Evolutionary conservation across 2,113 vertebrate species (phyloP).

Genomic region (Polypterus bichir): DNA sequence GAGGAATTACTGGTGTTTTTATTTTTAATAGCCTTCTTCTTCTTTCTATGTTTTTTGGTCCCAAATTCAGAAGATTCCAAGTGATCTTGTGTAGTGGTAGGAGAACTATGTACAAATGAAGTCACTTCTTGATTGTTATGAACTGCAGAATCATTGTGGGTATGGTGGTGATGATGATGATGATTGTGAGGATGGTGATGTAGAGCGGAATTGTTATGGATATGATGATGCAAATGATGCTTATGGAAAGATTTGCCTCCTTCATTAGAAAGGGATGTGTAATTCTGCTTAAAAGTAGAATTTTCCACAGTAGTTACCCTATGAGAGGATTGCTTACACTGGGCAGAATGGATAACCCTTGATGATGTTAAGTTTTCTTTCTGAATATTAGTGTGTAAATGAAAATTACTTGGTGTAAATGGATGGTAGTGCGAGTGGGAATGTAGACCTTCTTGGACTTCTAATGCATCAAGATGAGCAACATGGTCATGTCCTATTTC

Average conservation of each 20-base stretch:
- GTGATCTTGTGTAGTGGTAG: conserved; percentile 52
- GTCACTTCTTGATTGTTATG: conserved; percentile 27
- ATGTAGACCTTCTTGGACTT: conserved; percentile 71
- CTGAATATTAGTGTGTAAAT: conserved; percentile 27
- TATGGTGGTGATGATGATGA: conserved; percentile 18
- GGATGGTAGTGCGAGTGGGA: conserved; percentile 48
- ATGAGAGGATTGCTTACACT: conserved; percentile 29
- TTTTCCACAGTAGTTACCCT: background rate
- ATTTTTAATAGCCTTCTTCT: conserved; percentile 41
- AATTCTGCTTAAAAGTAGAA: too few species aligned
- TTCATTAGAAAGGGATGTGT: too few species aligned
- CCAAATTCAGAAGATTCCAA: conserved; percentile 28
- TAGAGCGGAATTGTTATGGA: conserved; percentile 34
- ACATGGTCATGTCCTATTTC: conserved; percentile 86
- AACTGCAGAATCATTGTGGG: conserved; percentile 30
- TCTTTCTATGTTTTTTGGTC: conserved; percentile 46
- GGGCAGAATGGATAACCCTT: conserved; percentile 26
- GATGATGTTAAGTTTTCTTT: conserved; percentile 17
- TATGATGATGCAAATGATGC: conserved; percentile 33
- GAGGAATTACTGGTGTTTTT: conserved; percentile 36
- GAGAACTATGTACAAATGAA: conserved; percentile 20
- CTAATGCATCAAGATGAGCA: conserved; percentile 76
- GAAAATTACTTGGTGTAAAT: conserved; percentile 14
- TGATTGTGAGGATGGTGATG: conserved; percentile 2
- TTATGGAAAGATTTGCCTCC: conserved; percentile 25